A percentile compares a stretch with the other conserved stretches of the same genome.
These are phyloP conservation scores for Drosophila rufa DNA, from an alignment of 1,140 invertebrate species.

Conservation along the genomic window DNA sequence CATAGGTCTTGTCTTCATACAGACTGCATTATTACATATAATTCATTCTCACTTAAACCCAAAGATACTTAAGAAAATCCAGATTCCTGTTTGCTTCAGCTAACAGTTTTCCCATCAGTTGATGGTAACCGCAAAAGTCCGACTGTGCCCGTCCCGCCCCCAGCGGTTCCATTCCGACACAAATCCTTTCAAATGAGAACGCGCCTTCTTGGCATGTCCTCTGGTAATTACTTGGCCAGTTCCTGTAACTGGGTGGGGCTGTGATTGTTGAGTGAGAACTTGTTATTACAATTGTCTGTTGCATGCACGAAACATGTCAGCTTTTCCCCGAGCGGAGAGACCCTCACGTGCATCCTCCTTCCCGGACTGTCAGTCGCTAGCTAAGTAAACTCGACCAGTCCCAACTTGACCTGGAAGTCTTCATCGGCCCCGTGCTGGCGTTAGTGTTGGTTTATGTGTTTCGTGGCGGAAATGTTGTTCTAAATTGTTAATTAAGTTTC, in stretches of 20 bases:
- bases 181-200: slow-evolving; percentile 29
- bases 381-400: slow-evolving; percentile 8
- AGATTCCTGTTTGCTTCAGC: slow-evolving; percentile 54
- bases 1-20: slow-evolving; percentile 49
- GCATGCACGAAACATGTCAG: slow-evolving; percentile 47
- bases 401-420: slow-evolving; percentile 12
- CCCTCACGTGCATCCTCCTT: slow-evolving; percentile 10
- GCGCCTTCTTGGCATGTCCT: slow-evolving; percentile 63
- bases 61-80: slow-evolving; percentile 21
- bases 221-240: slow-evolving; percentile 67
- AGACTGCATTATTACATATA: slow-evolving; percentile 7
- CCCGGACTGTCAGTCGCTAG: background rate
- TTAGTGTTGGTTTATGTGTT: slow-evolving; percentile 16
- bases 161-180: background rate
- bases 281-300: slow-evolving; percentile 49
- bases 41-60: slow-evolving; percentile 27
- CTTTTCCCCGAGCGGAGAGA: slow-evolving; percentile 23
- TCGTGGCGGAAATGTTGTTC: slow-evolving; percentile 59
- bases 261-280: slow-evolving; percentile 76
- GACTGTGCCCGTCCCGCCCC: background rate
- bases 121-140: slow-evolving; percentile 6
- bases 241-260: slow-evolving; percentile 2
- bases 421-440: slow-evolving; percentile 1
- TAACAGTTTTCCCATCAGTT: slow-evolving; percentile 55
- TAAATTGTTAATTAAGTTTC: slow-evolving; percentile 80